Percentiles rank a stretch among this genome's conserved stretches.
These are phyloP conservation scores for Spodoptera exigua DNA, from an alignment of 2,888 invertebrate genomes.

Conservation along the genomic window DNA sequence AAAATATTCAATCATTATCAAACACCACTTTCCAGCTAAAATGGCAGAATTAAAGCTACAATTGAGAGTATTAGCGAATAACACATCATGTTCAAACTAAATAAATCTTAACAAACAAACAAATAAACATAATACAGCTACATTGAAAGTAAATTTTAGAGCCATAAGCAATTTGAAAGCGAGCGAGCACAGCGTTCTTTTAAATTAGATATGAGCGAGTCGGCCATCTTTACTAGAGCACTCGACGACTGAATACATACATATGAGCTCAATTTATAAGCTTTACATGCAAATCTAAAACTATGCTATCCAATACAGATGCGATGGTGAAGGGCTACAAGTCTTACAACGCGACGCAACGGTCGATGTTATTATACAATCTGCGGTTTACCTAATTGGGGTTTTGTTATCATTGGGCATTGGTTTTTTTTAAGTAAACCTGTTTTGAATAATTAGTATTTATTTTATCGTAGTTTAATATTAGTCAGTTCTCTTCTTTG, in stretches of 20 bases:
- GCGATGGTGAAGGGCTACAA: conserved; percentile 25
- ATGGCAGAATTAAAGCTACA: too few relatives aligned
- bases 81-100: too few relatives aligned
- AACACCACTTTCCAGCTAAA: too few relatives aligned
- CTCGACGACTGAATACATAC: conserved; percentile 45
- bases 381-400: too few relatives aligned
- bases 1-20: too few relatives aligned
- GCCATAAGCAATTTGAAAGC: conserved; percentile 23
- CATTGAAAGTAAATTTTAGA: conserved; percentile 24
- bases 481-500: too few relatives aligned
- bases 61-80: too few relatives aligned
- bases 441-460: too few relatives aligned
- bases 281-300: conserved; percentile 51
- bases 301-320: conserved; percentile 37
- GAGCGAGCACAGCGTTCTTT: conserved; percentile 25
- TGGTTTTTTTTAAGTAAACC: too few relatives aligned
- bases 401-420: too few relatives aligned
- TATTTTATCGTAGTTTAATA: too few relatives aligned
- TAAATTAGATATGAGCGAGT: conserved; percentile 50
- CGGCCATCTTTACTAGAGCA: conserved; percentile 26
- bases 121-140: conserved; percentile 6
- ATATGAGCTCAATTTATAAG: conserved; percentile 43
- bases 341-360: background rate
- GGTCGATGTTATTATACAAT: conserved; percentile 10
- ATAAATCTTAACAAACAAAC: too few relatives aligned